Evolutionary conservation across 35 echinoderm and acorn worm genomes (phyloP), one percentile per base, ranked within the genome.

Genomic region (Heliocidaris erythrogramma): DNA sequence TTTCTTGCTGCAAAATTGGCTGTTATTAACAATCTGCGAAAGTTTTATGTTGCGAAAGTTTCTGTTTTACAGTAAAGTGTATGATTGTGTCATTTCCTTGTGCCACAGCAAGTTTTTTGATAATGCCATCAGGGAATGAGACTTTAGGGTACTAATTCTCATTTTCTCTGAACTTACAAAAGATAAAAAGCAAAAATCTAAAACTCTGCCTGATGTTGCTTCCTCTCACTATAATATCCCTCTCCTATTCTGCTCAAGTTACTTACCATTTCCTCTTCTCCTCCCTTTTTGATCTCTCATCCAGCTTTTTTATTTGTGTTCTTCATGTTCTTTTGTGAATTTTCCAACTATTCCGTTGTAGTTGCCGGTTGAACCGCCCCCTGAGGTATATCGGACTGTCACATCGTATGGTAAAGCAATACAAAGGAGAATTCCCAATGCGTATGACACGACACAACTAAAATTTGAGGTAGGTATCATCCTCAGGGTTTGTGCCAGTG

Each of bases 391-490:
- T 86, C 65, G 88, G 9, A 10, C 93, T 5, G 95, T 94, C 48
- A 86, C 95, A 9, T 49, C 95, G 14, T 56, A 96, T 49, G 96
- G 95, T n/a, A 94, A 29, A 16, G 96, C 93, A 47, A 91, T 91
- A 59, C 96, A 97, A 47, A 85, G 92, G 10, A 94, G 96, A 92
- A 91, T 97, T 32, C 96, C 96, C n/a, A 94, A 78, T 61, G 95
- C 96, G 17, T 97, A 97, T 48, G 96, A 97, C 89, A 78, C 71
- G 31, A 97, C 96, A 52, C 96, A 97, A 97, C 95, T 97, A 29
- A 97, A 95, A 94, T 60, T 97, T 61, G 96, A 97, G 87, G 96
- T 97, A 94, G 50, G 65, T 12, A 18, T 5, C 35, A 42, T 42
- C 35, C 35, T 42, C 35, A 42, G 1, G 35, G 35, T 42, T 42